phyloP scores from a whole-genome alignment of 2,113 vertebrate genomes.

The Pseudorectes ferrugineus region DNA sequence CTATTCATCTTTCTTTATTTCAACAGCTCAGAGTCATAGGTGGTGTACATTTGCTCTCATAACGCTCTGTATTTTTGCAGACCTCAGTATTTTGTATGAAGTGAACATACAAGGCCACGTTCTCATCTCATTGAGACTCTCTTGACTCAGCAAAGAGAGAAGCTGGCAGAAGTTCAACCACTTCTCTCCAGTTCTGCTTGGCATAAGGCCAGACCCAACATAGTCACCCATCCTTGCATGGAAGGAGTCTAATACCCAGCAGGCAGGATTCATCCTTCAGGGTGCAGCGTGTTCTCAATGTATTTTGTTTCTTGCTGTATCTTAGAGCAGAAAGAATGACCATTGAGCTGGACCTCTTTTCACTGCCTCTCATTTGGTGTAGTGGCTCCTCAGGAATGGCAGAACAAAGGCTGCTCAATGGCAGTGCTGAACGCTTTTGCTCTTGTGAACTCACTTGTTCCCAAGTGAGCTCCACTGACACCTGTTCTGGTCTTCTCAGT shows the following conservation, averaged over 20 bases:
- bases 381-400: not conserved
- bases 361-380: not conserved
- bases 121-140: not conserved
- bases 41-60: not conserved
- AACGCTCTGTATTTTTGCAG: not conserved
- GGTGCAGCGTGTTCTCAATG: not conserved
- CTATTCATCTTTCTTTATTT: slow-evolving; percentile 1
- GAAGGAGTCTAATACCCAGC: not conserved
- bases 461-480: not conserved
- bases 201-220: not conserved
- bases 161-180: not conserved
- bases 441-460: not conserved
- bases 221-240: not conserved
- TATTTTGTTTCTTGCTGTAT: not conserved
- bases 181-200: not conserved
- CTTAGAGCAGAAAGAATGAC: not conserved
- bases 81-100: not conserved
- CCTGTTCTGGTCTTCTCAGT: not conserved
- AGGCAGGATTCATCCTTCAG: not conserved
- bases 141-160: slow-evolving; percentile 30
- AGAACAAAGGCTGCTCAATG: not conserved
- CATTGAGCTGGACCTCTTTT: not conserved
- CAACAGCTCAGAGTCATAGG: not conserved
- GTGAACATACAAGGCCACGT: not conserved
- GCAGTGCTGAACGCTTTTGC: not conserved